phyloP scores from a whole-genome alignment of 2,888 invertebrate species.

The Falcaria lacertinaria region DNA sequence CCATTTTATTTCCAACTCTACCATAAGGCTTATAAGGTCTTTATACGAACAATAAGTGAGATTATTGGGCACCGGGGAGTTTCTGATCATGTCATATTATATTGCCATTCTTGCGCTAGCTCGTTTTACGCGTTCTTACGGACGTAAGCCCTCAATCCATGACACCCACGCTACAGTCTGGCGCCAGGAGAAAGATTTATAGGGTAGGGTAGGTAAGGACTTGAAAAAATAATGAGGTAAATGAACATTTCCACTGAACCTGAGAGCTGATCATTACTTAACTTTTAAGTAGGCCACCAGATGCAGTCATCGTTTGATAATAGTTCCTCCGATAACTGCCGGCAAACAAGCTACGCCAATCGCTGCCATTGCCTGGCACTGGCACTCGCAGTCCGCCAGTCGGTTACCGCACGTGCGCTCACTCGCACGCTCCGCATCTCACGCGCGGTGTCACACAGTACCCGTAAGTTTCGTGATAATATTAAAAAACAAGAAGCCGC shows the following conservation, averaged over 20 bases:
- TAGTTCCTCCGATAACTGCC: not conserved
- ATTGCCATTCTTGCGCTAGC: too few relatives aligned
- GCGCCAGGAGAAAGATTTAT: too few relatives aligned
- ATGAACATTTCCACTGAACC: not conserved
- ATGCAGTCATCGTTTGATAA: slow-evolving; percentile 8
- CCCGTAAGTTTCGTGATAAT: slow-evolving; percentile 67
- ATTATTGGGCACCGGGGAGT: too few relatives aligned
- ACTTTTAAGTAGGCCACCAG: not conserved
- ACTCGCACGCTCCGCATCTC: slow-evolving; percentile 44
- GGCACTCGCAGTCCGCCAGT: slow-evolving; percentile 32
- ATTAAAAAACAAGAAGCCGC: slow-evolving; percentile 33
- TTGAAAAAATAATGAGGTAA: not conserved
- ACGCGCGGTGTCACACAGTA: slow-evolving; percentile 27
- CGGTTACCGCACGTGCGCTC: slow-evolving; percentile 43
- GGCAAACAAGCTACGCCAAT: not conserved
- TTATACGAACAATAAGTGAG: too few relatives aligned
- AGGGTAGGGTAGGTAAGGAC: not conserved
- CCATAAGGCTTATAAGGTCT: too few relatives aligned
- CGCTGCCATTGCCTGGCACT: not conserved
- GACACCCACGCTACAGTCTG: too few relatives aligned
- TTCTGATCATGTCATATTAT: too few relatives aligned
- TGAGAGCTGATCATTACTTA: not conserved
- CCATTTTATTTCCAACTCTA: too few relatives aligned
- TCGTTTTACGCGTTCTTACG: too few relatives aligned
- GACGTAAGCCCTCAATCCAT: too few relatives aligned